A percentile compares a stretch with the other conserved stretches of the same genome.
phyloP scores from a whole-genome alignment of 2,797 vertebrate species.

The Rhinichthys osculus region DNA sequence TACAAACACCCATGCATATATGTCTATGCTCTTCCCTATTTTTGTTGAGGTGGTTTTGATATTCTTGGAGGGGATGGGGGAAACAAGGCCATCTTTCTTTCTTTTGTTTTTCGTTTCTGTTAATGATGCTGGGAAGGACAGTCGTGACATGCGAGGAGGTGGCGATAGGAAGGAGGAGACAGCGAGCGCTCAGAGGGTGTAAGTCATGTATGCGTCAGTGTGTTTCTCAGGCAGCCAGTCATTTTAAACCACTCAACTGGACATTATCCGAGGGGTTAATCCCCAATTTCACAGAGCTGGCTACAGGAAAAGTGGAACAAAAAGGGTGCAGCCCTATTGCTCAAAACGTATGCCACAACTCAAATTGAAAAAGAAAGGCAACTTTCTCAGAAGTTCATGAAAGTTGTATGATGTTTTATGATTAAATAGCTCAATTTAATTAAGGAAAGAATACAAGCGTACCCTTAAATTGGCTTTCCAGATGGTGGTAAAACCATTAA shows the following conservation, averaged over 20 bases:
- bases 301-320: constrained; percentile 74
- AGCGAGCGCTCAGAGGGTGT: constrained; percentile 52
- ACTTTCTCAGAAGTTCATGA: background rate
- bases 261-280: constrained; percentile 82
- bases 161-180: constrained; percentile 43
- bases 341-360: background rate
- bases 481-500: constrained; percentile 40
- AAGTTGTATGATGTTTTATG: constrained; percentile 18
- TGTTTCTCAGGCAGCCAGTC: constrained; percentile 75
- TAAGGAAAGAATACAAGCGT: constrained; percentile 20
- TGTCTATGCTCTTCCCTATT: background rate
- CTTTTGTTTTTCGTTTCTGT: constrained; percentile 4
- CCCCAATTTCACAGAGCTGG: constrained; percentile 78
- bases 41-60: constrained; percentile 31
- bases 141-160: constrained; percentile 46
- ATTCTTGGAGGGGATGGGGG: constrained; percentile 28
- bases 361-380: background rate
- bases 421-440: constrained; percentile 31
- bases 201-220: constrained; percentile 59
- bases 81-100: constrained; percentile 33
- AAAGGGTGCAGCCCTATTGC: background rate
- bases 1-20: constrained; percentile 9
- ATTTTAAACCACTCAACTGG: constrained; percentile 83
- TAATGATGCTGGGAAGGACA: constrained; percentile 55
- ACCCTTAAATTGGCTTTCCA: constrained; percentile 26